Evolutionary conservation across 2,113 vertebrate species (phyloP), one percentile per base, ranked within the genome.

Genomic region (Geococcyx californianus): DNA sequence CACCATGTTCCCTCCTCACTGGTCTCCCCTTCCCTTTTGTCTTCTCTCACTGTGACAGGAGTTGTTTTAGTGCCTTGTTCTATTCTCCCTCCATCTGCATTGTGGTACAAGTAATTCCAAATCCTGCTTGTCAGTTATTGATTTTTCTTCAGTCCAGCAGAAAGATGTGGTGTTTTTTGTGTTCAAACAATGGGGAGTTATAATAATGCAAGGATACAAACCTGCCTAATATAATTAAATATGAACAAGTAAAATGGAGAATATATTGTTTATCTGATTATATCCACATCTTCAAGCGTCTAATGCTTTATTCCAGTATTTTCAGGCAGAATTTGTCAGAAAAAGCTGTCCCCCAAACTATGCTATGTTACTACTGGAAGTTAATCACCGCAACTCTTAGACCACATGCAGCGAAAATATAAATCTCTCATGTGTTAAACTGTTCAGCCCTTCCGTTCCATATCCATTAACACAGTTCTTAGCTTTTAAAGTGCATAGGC

Each of bases 391-490:
- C 38, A 68, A 56, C 24, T 87, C 66, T 67, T 59, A 58, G 69
- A 87, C 47, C 44, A 78, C 76, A 29, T 85, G 52, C 62, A 62
- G 81, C 18, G 76, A 82, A 90, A 79, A 83, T 78, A 76, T 40
- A 70, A 38, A 64, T 94, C 60, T 89, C 23, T 84, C 42, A 69
- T 91, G 59, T 82, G 81, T 89, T 91, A 83, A 89, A 83, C 76
- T 91, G 44, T 67, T 91, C 38, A 62, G 29, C 49, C 59, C 40
- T 96, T 94, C 70, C 0, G 0, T 38, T 89, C 51, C 26, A 31
- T 72, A 56, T 78, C 84, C 86, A 88, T 95, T 97, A 95, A 69
- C 25, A 84, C 15, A 84, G 86, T 88, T 77, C 68, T 81, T 63
- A 51, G 91, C 93, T 91, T 90, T 91, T 88, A 33, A 82, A 88